phyloP scores from a whole-genome alignment of 2,888 invertebrate genomes.

The Microplitis deprimator region DNA sequence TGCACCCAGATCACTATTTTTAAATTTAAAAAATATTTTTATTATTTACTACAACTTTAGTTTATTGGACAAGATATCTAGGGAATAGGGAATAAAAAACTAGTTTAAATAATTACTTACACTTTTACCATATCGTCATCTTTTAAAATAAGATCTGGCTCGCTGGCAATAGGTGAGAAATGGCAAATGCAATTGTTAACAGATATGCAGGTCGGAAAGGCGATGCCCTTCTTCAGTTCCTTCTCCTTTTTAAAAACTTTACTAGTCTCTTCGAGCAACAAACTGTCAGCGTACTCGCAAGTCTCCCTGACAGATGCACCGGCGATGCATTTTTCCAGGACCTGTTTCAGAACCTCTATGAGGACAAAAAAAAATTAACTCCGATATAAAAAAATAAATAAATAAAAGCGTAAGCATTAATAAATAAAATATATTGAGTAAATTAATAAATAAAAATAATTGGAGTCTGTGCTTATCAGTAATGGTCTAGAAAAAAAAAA shows the following conservation, averaged over 20 bases:
- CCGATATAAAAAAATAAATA: constrained; percentile 38
- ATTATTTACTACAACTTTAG: background rate
- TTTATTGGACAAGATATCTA: no score
- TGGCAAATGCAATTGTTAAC: constrained; percentile 99
- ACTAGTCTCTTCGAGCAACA: constrained; percentile 90
- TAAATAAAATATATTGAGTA: background rate
- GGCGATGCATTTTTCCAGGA: constrained; percentile 88
- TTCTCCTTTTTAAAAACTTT: constrained; percentile 99
- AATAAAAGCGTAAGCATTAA: constrained; percentile 29
- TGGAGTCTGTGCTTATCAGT: background rate
- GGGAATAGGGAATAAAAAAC: no score
- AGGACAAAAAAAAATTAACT: constrained; percentile 35
- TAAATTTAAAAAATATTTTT: constrained; percentile 41
- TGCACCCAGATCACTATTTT: constrained; percentile 92
- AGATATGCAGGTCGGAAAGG: constrained; percentile 98
- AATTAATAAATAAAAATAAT: background rate
- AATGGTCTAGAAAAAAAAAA: constrained; percentile 10
- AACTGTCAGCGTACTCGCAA: constrained; percentile 92
- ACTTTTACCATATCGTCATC: constrained; percentile 97
- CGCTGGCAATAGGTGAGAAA: constrained; percentile 95
- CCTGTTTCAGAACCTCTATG: constrained; percentile 88
- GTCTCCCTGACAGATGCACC: constrained; percentile 92
- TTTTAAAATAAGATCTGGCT: constrained; percentile 88
- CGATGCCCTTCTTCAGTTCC: constrained; percentile 97
- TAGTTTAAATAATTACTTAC: constrained; percentile 76